These are phyloP conservation scores for Ctenochaetus hawaiiensis DNA, from an alignment of 2,797 vertebrate species.

Conservation along the genomic window DNA sequence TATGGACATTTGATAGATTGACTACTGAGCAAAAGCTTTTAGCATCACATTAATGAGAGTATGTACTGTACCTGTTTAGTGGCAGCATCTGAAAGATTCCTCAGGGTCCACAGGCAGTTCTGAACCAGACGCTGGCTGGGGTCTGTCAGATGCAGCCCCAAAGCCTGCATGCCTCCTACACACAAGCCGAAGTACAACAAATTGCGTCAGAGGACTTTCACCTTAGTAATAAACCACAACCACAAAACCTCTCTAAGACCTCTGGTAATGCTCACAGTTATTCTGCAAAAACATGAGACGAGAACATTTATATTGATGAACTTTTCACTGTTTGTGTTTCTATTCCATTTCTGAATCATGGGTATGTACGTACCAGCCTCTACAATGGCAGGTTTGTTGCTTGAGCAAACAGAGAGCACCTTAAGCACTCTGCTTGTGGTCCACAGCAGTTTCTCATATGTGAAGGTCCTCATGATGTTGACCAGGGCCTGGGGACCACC, in stretches of 20 bases:
- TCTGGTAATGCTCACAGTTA: not conserved
- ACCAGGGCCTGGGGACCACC: conserved; percentile 98
- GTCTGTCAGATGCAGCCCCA: conserved; percentile 98
- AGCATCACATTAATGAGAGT: not conserved
- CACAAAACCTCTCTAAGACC: not conserved
- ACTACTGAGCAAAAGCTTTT: not conserved
- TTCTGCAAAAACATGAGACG: not conserved
- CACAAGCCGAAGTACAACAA: not conserved
- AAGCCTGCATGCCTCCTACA: conserved; percentile 97
- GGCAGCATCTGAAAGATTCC: conserved; percentile 98
- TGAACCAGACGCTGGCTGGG: conserved; percentile 98
- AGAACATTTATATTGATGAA: not conserved
- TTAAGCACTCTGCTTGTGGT: conserved; percentile 99
- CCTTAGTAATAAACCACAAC: not conserved
- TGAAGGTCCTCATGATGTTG: conserved; percentile 99
- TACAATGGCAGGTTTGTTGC: conserved; percentile 99
- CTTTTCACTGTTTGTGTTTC: not conserved
- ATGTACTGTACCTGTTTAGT: conserved; percentile 93
- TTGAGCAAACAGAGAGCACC: conserved; percentile 98
- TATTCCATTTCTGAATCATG: not conserved
- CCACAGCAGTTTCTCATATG: conserved; percentile 98
- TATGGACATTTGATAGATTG: not conserved
- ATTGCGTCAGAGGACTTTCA: not conserved
- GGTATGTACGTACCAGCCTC: conserved; percentile 91
- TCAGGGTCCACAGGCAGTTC: conserved; percentile 99